Conservation (phyloP, 2,113 vertebrate genomes). For the Hymenochirus boettgeri region DNA sequence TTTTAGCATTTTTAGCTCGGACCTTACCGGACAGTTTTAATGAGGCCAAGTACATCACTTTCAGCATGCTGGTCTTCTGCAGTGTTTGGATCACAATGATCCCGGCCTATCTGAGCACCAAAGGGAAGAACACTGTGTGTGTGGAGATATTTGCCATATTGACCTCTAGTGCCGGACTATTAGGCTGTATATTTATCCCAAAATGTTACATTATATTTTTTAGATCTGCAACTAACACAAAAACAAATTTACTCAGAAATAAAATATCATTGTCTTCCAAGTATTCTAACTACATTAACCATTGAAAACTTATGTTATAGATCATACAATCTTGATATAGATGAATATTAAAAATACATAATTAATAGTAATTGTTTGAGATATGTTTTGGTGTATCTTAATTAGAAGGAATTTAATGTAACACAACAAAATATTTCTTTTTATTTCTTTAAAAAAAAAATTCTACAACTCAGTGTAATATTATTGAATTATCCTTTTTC, state of each 20-base stretch:
- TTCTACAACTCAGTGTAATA: no score
- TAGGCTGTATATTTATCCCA: constrained; percentile 57
- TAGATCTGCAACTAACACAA: constrained; percentile 61
- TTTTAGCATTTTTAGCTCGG: constrained; percentile 40
- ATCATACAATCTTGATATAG: no score
- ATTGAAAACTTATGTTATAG: no score
- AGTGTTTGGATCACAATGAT: constrained; percentile 53
- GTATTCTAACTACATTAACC: no score
- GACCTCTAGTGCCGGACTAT: constrained; percentile 56
- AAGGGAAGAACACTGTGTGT: constrained; percentile 52
- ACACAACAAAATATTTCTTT: no score
- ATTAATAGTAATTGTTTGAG: no score
- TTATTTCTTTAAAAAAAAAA: no score
- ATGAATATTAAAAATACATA: no score
- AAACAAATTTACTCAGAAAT: constrained; percentile 16
- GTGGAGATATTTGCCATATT: constrained; percentile 57
- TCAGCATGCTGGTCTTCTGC: constrained; percentile 58
- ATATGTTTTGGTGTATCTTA: no score
- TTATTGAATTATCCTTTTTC: no score
- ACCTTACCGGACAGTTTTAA: constrained; percentile 56
- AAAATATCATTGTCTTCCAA: no score
- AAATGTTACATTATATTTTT: constrained; percentile 65
- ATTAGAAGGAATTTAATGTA: no score
- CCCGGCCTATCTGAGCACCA: constrained; percentile 53
- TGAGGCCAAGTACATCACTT: constrained; percentile 55